Evolutionary conservation across 1,140 invertebrate genomes (phyloP), one percentile per base, ranked within the genome.

Genomic region (Manduca sexta): DNA sequence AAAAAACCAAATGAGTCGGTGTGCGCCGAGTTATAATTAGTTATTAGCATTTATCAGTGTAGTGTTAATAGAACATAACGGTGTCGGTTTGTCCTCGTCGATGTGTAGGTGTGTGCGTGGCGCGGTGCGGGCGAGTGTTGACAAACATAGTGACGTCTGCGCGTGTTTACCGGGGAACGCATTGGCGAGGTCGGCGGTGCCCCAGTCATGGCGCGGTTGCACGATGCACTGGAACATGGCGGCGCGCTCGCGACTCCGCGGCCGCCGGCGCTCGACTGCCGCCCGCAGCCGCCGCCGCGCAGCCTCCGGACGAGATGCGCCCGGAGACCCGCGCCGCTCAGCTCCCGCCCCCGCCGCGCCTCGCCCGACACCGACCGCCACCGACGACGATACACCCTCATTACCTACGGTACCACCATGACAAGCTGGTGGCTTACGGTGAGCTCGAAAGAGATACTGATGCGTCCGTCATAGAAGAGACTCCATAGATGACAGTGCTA

Each of bases 171-270:
- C 92, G 92, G 92, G 92, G 84, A 92, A 93, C 15, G 93, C 92
- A 79, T 93, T 91, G 82, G 91, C 91, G 71, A 91, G 89, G 68
- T 94, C 92, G 34, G 91, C 89, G 78, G 92, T 89, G 64, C 91
- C 92, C 92, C 92, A 93, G 69, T 92, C 92, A 75, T 92, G 92
- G 57, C 90, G 89, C 76, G 92, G 92, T 81, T 93, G 92, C 67
- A 93, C 93, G 64, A 94, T 94, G 74, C 92, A 93, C 88, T 93
- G 92, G 86, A 94, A 94, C 92, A 94, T 93, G 45, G 41, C 41
- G 49, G 41, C 37, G 52, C 40, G 40, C 35, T 15, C 45, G 50
- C 47, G 49, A 41, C 48, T 62, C 45, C 49, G 63, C 67, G 61
- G 60, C 51, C 61, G 60, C 50, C 62, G 60, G 47, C 69, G 58